These are phyloP conservation scores for Ciconia nigra DNA, from an alignment of 2,797 vertebrate genomes.

Conservation along the genomic window DNA sequence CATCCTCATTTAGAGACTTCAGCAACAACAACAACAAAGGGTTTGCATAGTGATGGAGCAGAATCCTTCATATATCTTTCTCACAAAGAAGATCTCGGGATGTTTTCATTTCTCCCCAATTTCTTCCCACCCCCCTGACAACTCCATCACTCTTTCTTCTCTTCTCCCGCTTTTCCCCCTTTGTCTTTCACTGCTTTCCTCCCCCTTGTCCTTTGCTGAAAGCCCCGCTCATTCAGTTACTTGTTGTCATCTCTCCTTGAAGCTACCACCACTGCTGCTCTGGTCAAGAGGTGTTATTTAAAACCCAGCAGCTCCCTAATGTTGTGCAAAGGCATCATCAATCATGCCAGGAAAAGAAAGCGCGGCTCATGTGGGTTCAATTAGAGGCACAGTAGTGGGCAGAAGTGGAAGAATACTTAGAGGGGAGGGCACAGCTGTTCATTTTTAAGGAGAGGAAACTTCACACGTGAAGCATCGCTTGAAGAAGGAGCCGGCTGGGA, in stretches of 20 bases:
- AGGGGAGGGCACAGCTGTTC: constrained; percentile 78
- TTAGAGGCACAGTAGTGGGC: constrained; percentile 79
- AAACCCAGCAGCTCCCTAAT: constrained; percentile 71
- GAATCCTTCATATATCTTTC: not conserved
- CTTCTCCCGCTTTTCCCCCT: not conserved
- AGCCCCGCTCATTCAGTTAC: constrained; percentile 17
- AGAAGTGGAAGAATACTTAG: constrained; percentile 78
- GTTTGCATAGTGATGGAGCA: not conserved
- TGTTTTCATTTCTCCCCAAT: not conserved
- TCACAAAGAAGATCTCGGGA: not conserved
- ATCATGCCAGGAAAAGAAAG: constrained; percentile 72
- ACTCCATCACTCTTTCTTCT: constrained; percentile 4
- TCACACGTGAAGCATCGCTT: constrained; percentile 66
- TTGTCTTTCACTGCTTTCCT: constrained; percentile 42
- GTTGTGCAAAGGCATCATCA: constrained; percentile 71
- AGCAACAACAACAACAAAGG: not conserved
- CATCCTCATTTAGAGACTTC: not conserved
- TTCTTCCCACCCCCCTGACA: not conserved
- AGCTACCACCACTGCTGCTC: constrained; percentile 58
- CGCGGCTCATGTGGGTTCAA: constrained; percentile 76
- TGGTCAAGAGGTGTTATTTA: constrained; percentile 72
- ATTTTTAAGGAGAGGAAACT: constrained; percentile 79
- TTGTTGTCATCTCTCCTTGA: constrained; percentile 66
- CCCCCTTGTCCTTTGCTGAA: constrained; percentile 45
- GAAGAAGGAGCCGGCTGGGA: constrained; percentile 47